Evolutionary conservation across 2,888 invertebrate species (phyloP).

Genomic region (Eulithis prunata): DNA sequence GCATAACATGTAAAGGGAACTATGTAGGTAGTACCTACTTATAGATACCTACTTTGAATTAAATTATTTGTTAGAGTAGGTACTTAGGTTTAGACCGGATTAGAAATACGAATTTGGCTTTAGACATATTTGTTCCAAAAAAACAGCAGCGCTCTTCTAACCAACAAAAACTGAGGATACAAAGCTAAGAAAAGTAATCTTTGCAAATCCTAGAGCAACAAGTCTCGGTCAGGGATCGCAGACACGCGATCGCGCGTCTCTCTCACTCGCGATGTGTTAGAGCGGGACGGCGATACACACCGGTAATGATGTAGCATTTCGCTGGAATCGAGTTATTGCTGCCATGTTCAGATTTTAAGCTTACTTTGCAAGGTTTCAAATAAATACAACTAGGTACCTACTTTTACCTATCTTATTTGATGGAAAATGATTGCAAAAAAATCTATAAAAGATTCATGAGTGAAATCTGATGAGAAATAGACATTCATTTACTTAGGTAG

Average conservation of each 20-base stretch:
- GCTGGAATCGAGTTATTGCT: slow-evolving; percentile 3
- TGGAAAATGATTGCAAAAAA: no score
- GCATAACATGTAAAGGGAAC: no score
- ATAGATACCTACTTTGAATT: no score
- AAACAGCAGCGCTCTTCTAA: not conserved
- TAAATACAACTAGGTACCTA: no score
- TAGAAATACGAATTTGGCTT: no score
- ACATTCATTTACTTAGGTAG: no score
- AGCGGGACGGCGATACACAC: slow-evolving; percentile 8
- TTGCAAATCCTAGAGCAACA: slow-evolving; percentile 27
- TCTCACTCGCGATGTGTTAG: slow-evolving; percentile 8
- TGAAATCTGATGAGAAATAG: slow-evolving; percentile 19
- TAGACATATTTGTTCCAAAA: no score
- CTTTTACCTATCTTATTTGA: no score
- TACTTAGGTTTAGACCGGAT: no score
- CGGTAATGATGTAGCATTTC: slow-evolving; percentile 18
- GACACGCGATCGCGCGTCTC: slow-evolving; percentile 10
- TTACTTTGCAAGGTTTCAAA: not conserved
- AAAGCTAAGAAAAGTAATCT: slow-evolving; percentile 17
- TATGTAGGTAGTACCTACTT: no score
- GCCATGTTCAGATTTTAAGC: slow-evolving; percentile 1
- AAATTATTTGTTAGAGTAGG: no score
- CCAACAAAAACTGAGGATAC: slow-evolving; percentile 3
- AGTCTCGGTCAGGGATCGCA: slow-evolving; percentile 28
- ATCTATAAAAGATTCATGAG: no score